Evolutionary conservation across 2,797 vertebrate species (phyloP).

Genomic region (Bradypodion pumilum): DNA sequence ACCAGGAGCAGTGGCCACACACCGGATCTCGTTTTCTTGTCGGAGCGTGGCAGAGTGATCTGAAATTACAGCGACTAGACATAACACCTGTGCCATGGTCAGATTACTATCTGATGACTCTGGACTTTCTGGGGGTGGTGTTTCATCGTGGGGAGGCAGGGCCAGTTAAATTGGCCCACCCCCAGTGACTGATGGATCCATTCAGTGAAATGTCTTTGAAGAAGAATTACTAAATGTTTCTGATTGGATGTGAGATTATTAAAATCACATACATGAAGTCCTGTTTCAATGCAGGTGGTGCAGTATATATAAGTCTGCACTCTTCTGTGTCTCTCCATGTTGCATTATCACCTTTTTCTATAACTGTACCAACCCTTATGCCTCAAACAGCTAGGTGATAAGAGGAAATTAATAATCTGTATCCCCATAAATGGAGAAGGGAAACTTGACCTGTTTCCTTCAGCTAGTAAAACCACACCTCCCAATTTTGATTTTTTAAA

Average conservation of each 20-base stretch:
- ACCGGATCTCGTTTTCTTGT: no score
- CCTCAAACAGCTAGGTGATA: background rate
- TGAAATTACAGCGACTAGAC: no score
- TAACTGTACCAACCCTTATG: background rate
- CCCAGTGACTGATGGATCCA: no score
- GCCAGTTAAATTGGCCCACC: no score
- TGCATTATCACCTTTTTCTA: background rate
- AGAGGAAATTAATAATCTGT: background rate
- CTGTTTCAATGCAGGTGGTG: background rate
- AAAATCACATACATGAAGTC: background rate
- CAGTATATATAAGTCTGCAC: background rate
- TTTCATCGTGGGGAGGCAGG: no score
- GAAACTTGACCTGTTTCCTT: background rate
- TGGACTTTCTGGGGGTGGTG: no score
- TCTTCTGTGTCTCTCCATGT: background rate
- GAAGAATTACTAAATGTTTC: background rate
- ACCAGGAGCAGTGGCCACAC: no score
- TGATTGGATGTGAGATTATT: background rate
- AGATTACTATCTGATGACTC: no score
- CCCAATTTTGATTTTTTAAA: background rate
- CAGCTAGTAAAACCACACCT: background rate
- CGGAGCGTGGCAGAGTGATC: no score
- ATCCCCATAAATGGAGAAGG: background rate
- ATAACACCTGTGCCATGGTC: no score
- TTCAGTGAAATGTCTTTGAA: background rate